phyloP scores from a whole-genome alignment of 1,140 invertebrate species.

The Meteorus sp. region DNA sequence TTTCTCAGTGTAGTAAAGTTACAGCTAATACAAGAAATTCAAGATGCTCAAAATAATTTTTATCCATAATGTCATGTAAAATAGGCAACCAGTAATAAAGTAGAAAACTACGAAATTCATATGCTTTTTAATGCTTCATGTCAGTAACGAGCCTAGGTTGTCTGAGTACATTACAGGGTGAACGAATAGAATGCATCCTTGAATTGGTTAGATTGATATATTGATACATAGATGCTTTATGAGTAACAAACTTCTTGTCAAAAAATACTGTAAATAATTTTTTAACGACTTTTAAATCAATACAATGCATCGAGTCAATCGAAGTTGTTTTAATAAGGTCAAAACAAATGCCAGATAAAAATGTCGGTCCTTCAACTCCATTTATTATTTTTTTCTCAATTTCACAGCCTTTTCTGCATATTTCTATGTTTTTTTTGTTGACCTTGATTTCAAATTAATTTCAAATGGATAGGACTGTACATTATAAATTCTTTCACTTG shows the following conservation, averaged over 20 bases:
- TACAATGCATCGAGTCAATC: conserved; percentile 23
- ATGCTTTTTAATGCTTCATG: neutral
- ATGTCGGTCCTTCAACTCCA: conserved; percentile 1
- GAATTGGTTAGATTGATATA: neutral
- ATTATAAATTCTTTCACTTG: neutral
- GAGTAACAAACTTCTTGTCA: neutral
- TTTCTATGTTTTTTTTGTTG: too few species aligned
- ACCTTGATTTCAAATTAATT: neutral
- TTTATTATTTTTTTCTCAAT: neutral
- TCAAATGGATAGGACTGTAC: neutral
- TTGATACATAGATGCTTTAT: conserved; percentile 5
- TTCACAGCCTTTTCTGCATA: neutral
- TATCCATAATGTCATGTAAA: neutral
- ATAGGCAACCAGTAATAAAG: neutral
- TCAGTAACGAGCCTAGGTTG: neutral
- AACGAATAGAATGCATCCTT: neutral
- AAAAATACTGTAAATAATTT: conserved; percentile 25
- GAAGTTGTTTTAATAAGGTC: conserved; percentile 9
- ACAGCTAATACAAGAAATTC: neutral
- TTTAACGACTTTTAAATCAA: neutral
- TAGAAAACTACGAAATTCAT: neutral
- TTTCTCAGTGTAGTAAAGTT: neutral
- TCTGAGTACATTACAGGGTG: neutral
- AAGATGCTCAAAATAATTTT: neutral
- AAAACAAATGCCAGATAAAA: neutral